Base-by-base conservation (phyloP, 2,797 vertebrate genomes). In the Loris lydekkerianus region DNA sequence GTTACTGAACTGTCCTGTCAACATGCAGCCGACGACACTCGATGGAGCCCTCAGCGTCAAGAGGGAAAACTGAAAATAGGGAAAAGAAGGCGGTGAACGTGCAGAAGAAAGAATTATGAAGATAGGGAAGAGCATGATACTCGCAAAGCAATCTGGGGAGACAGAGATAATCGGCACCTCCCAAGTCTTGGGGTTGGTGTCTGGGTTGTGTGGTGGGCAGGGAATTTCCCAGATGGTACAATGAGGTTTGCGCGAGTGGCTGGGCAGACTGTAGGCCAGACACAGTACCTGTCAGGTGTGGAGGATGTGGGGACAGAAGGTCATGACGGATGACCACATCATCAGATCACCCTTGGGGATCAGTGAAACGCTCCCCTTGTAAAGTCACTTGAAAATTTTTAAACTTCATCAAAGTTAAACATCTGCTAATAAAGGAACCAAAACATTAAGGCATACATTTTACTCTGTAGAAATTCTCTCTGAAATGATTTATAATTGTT, bases 231-330 rank as follows among this genome's bases (percentile, higher is more conserved):
- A 18, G 7, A 15, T 20, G 27, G 29, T 1, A 56, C 27, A 0
- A 0, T 0, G 0, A 78, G 61, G 40, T 43, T 65, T 11, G 1
- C 14, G 0, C 0, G 2, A 40, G 21, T 6, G 1, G 27, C 43
- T 40, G 53, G 69, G 17, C 31, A 67, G 20, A 34, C 56, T 72
- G 10, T 25, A 27, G 31, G 37, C 61, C 56, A 34, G 29, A 70
- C 17, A 25, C 63, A 84, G 29, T 69, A 7, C 7, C n/a, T 9
- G 9, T 21, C 9, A 17, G 27, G 13, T 15, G n/a, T 2, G 3
- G 7, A 3, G 1, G 8, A 9, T 2, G 0, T 5, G 6, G 37
- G 31, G 37, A n/a, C 23, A 53, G 58, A 76, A 61, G 56, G n/a
- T 25, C 5, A 0, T 2, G 2, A 46, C 14, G 53, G 31, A 9